A percentile compares a stretch with the other conserved stretches of the same genome.
phyloP scores from a whole-genome alignment of 92 coral and sea anemone species.

The Bergia puertoricense region DNA sequence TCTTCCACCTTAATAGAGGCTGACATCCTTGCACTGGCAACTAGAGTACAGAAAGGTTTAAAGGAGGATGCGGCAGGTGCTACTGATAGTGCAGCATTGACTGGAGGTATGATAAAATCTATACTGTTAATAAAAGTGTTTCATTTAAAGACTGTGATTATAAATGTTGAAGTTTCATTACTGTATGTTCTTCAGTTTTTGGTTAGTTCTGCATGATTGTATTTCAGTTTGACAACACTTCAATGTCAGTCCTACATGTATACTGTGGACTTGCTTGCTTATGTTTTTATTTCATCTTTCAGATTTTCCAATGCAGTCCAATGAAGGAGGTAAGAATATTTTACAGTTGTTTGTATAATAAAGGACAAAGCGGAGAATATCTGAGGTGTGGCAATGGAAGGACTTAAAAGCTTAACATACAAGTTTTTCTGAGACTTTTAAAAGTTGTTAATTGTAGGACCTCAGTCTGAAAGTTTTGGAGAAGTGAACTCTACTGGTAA shows the following conservation, averaged over 20 bases:
- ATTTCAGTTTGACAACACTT: background rate
- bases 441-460: too few species aligned
- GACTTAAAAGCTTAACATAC: too few species aligned
- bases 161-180: background rate
- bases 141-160: too few species aligned
- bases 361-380: too few species aligned
- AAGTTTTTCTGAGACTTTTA: too few species aligned
- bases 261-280: too few species aligned
- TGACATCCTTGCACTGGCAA: constrained; percentile 78
- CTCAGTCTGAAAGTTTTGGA: too few species aligned
- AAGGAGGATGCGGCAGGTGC: constrained; percentile 69
- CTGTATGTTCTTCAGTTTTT: background rate
- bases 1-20: constrained; percentile 58
- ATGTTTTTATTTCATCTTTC: background rate
- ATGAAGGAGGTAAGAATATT: constrained; percentile 83
- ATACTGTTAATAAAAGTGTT: background rate
- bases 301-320: constrained; percentile 94
- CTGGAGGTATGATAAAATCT: background rate
- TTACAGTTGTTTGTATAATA: background rate
- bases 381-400: too few species aligned
- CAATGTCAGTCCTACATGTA: background rate
- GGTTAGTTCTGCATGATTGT: too few species aligned
- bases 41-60: constrained; percentile 83
- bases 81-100: constrained; percentile 5
- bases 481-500: too few species aligned